Percentiles rank a stretch among this genome's conserved stretches.
Evolutionary conservation across 1,140 invertebrate species (phyloP).

Genomic region (Bombus breviceps): DNA sequence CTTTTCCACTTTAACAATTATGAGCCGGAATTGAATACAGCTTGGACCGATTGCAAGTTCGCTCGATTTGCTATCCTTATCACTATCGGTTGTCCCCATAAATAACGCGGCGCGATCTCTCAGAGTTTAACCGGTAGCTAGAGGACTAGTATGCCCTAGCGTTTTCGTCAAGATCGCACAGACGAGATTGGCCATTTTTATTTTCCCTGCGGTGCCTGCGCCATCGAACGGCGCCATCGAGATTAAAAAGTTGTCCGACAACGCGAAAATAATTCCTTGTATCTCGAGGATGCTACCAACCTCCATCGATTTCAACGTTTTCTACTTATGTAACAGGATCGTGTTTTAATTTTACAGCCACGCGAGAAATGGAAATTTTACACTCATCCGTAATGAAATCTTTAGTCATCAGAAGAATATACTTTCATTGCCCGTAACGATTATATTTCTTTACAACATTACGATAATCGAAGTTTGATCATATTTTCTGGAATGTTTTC

Average conservation of each 20-base stretch:
- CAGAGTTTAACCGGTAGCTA: slow-evolving; percentile 34
- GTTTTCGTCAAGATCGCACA: slow-evolving; percentile 36
- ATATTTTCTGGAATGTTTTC: slow-evolving; percentile 52
- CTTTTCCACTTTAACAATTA: slow-evolving; percentile 79
- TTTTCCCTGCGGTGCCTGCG: slow-evolving; percentile 1
- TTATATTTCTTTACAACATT: neutral
- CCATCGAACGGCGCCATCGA: slow-evolving; percentile 1
- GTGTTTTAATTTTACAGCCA: neutral
- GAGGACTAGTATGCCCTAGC: neutral
- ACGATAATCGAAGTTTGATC: slow-evolving; percentile 52
- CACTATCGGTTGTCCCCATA: slow-evolving; percentile 74
- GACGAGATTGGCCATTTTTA: slow-evolving; percentile 30
- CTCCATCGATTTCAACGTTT: neutral
- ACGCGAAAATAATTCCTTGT: neutral
- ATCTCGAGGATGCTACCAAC: neutral
- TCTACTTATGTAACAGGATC: neutral
- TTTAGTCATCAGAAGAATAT: neutral
- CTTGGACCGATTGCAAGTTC: slow-evolving; percentile 74
- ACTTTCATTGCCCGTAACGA: no score
- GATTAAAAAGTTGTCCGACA: slow-evolving; percentile 26
- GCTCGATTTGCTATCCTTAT: slow-evolving; percentile 77
- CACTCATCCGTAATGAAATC: neutral
- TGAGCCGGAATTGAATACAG: slow-evolving; percentile 78
- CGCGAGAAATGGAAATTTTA: neutral
- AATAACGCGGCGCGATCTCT: slow-evolving; percentile 67